A percentile compares a stretch with the other conserved stretches of the same genome.
Evolutionary conservation across 2,797 vertebrate species (phyloP).

Genomic region (Diplodus sargus): DNA sequence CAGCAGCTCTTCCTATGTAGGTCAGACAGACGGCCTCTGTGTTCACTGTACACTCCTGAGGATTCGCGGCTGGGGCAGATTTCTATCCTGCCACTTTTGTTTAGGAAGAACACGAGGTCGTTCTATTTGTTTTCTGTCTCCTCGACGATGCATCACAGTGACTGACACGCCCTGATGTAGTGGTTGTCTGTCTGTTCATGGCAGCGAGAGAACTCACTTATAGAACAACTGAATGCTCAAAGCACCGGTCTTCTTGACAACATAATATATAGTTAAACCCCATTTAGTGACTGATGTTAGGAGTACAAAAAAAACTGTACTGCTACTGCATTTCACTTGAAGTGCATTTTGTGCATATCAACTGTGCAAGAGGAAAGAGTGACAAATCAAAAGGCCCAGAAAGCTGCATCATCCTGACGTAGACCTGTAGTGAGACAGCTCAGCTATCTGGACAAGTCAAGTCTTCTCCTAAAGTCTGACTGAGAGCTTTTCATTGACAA

Average conservation of each 20-base stretch:
- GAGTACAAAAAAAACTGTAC: too few relatives aligned
- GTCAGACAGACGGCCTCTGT: conserved; percentile 58
- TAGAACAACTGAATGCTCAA: conserved; percentile 6
- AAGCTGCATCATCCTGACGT: conserved; percentile 31
- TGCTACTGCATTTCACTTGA: conserved; percentile 1
- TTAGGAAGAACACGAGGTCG: conserved; percentile 31
- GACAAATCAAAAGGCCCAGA: conserved; percentile 19
- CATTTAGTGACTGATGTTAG: too few relatives aligned
- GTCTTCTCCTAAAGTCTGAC: conserved; percentile 47
- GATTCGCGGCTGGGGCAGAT: conserved; percentile 61
- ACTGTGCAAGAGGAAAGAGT: conserved; percentile 3
- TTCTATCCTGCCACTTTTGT: conserved; percentile 59
- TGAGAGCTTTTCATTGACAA: conserved; percentile 43
- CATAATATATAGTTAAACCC: too few relatives aligned
- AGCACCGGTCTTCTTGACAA: not conserved
- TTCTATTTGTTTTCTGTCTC: conserved; percentile 25
- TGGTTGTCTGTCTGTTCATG: not conserved
- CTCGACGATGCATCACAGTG: conserved; percentile 5
- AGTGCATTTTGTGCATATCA: conserved; percentile 9
- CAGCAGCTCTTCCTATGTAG: conserved; percentile 69
- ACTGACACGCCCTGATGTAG: conserved; percentile 31
- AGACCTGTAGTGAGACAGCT: conserved; percentile 37
- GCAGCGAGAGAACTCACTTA: conserved; percentile 10
- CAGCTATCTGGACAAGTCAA: conserved; percentile 61
- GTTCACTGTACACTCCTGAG: conserved; percentile 56